A percentile compares a stretch with the other conserved stretches of the same genome.
Conservation (phyloP, 92 coral and sea anemone species). For the Porites evermanni region DNA sequence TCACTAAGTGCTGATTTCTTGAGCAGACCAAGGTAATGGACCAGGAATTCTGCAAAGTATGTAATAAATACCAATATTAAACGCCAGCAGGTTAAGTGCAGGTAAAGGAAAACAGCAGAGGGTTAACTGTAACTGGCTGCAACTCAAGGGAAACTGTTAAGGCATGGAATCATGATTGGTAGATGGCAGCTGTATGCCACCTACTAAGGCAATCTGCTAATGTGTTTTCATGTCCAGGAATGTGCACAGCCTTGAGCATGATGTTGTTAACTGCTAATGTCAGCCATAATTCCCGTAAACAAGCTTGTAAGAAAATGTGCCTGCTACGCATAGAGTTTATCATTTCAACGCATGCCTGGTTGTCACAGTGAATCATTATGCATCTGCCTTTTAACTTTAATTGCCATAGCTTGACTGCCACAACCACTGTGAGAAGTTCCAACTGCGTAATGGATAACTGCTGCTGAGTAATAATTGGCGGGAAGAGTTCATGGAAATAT, state of each 20-base stretch:
- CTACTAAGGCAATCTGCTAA: background rate
- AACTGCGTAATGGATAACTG: background rate
- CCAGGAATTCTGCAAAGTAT: background rate
- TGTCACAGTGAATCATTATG: background rate
- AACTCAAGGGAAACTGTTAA: background rate
- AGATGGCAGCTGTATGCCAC: conserved; percentile 4
- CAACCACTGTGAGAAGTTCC: conserved; percentile 7
- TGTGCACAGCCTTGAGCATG: background rate
- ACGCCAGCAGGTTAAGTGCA: background rate
- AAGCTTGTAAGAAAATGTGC: conserved; percentile 7
- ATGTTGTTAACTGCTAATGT: background rate
- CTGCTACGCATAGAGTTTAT: conserved; percentile 12
- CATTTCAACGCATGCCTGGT: conserved; percentile 1
- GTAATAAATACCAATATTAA: background rate
- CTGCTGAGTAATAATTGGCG: background rate
- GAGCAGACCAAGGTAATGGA: conserved; percentile 12
- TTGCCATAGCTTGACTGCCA: conserved; percentile 16
- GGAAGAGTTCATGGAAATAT: conserved; percentile 6
- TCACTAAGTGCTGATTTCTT: conserved; percentile 4
- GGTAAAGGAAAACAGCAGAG: conserved; percentile 7
- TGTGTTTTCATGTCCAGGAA: background rate
- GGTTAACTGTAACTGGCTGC: conserved; percentile 12
- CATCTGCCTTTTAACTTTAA: background rate
- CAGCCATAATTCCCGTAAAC: conserved; percentile 18
- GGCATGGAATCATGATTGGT: conserved; percentile 5